Percentiles rank a stretch among this genome's conserved stretches.
Evolutionary conservation across 1,140 invertebrate genomes (phyloP).

Genomic region (Caenorhabditis remanei): DNA sequence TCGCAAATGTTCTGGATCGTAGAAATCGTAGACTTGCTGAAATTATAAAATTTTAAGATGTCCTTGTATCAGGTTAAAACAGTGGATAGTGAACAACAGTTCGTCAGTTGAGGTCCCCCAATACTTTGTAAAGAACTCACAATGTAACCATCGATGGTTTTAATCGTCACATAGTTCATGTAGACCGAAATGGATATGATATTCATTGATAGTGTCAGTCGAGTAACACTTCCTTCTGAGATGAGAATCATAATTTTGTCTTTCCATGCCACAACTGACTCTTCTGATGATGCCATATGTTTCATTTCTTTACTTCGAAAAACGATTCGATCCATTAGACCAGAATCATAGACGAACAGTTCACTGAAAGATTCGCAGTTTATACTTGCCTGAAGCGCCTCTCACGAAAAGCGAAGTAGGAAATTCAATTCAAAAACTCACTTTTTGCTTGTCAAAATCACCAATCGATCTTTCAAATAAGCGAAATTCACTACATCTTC

Average conservation of each 20-base stretch:
- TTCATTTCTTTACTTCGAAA: background rate
- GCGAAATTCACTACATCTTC: background rate
- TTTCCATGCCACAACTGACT: background rate
- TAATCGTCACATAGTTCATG: background rate
- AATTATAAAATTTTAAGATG: background rate
- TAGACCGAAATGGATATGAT: background rate
- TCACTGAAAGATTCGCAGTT: background rate
- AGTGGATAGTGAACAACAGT: too few relatives aligned
- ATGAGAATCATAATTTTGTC: background rate
- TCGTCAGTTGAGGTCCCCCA: background rate
- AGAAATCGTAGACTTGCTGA: conserved; percentile 4
- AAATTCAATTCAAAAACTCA: background rate
- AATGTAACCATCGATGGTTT: conserved; percentile 5
- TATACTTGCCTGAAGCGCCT: too few relatives aligned
- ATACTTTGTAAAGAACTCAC: conserved; percentile 6
- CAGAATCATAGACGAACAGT: background rate
- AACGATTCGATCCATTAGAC: background rate
- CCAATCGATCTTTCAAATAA: background rate
- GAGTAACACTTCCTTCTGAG: background rate
- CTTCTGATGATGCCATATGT: conserved; percentile 9
- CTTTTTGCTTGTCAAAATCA: background rate
- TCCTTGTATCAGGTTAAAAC: background rate
- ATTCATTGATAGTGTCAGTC: conserved; percentile 10
- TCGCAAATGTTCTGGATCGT: background rate
- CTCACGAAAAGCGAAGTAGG: too few relatives aligned